Base-by-base conservation (phyloP, 2,113 vertebrate species). In the Struthio camelus region DNA sequence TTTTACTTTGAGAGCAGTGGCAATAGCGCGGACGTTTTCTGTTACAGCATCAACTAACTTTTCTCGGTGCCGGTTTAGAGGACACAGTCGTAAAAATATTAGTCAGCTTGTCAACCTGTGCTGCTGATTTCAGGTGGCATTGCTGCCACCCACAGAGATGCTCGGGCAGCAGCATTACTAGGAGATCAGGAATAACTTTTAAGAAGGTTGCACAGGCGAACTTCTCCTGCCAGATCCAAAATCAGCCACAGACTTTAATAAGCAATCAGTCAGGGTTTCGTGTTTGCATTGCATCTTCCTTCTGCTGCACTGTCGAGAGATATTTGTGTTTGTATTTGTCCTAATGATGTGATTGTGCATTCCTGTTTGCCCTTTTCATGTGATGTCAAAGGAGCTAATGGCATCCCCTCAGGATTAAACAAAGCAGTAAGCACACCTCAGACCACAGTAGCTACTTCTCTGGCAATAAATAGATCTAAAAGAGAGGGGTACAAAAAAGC, bases 261-360 rank as follows among this genome's bases (percentile, higher is more conserved):
- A 85, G 69, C 48, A 69, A 34, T 86, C 51, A 64, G 28, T 62
- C 38, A 76, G 40, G 34, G 36, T 69, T 79, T 2, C 25, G 23
- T 90, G 58, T 89, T 96, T 94, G 56, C 40, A 50, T 17, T 58
- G 20, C 66, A 50, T 92, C 94, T 91, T 91, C 48, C 70, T 89
- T 85, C 75, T 89, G 77, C 36, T 48, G n/a, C 38, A 22, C 65
- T 71, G n/a, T 7, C 70, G 82, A 78, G 40, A 36, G 54, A 93
- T 88, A 92, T 88, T 40, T 58, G 66, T 79, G 80, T 87, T 94
- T 95, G 80, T 89, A 70, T 90, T 93, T 92, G 80, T 87, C 58
- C 62, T 92, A 94, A 91, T 93, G 73, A 90, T 76, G 73, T 46
- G 69, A 92, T 86, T 88, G 90, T 85, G 44, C 9, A 1, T 72